These are phyloP conservation scores for Liolophura sinensis DNA, from an alignment of 1,140 invertebrate species.

Conservation along the genomic window DNA sequence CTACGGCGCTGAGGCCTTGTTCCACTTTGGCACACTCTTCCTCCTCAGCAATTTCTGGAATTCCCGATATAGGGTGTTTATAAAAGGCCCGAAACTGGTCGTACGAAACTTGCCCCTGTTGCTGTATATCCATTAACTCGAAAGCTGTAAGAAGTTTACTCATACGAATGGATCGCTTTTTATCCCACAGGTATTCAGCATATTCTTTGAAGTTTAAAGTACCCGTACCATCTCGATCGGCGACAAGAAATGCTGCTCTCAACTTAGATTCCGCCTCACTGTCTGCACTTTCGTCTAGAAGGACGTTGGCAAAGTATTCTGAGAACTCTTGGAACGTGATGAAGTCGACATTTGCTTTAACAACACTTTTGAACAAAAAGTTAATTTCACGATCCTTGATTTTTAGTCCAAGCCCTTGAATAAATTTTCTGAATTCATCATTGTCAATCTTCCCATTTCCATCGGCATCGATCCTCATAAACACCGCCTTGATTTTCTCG, in stretches of 20 bases:
- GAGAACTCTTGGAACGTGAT: no score
- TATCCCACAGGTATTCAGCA: slow-evolving; percentile 22
- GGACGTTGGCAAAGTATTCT: no score
- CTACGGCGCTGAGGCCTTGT: no score
- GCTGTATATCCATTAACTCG: no score
- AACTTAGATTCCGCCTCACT: not conserved
- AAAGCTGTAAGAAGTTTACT: no score
- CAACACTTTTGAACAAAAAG: slow-evolving; percentile 15
- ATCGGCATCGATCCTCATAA: slow-evolving; percentile 21
- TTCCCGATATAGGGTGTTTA: no score
- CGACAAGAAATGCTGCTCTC: slow-evolving; percentile 15
- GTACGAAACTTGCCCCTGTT: no score
- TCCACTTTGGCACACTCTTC: no score
- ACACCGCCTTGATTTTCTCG: slow-evolving; percentile 24
- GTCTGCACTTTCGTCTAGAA: no score
- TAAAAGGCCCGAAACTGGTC: no score
- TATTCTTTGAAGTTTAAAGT: slow-evolving; percentile 23
- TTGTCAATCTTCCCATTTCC: slow-evolving; percentile 21
- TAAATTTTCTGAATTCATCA: slow-evolving; percentile 16
- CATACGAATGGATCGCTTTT: slow-evolving; percentile 6
- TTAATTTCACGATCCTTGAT: slow-evolving; percentile 15
- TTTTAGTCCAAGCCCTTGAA: slow-evolving; percentile 18
- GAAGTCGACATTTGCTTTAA: not conserved
- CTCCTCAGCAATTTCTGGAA: no score
- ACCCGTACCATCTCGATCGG: slow-evolving; percentile 18